A percentile compares a stretch with the other conserved stretches of the same genome.
Conservation (phyloP, 2,888 invertebrate species). For the Sarcophaga variegata region DNA sequence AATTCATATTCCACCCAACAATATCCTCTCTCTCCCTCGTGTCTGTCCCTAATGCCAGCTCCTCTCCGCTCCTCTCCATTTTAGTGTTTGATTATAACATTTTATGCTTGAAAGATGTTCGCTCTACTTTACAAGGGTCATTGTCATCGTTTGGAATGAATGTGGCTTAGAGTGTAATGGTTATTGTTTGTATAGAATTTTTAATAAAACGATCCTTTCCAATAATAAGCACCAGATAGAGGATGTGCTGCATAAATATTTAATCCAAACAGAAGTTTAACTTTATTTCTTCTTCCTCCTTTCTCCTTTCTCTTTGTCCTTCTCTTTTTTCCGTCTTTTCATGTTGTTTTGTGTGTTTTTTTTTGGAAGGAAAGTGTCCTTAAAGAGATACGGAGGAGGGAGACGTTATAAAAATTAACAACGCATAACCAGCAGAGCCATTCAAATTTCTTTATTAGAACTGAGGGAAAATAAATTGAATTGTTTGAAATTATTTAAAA, state of each 20-base stretch:
- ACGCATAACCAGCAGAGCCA: not conserved
- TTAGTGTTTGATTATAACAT: constrained; percentile 28
- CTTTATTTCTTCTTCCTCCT: too few relatives aligned
- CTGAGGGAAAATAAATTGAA: too few relatives aligned
- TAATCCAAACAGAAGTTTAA: not conserved
- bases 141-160: not conserved
- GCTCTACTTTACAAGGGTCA: constrained; percentile 31
- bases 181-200: constrained; percentile 40
- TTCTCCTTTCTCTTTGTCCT: too few relatives aligned
- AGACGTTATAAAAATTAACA: not conserved
- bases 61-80: too few relatives aligned
- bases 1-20: too few relatives aligned
- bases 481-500: too few relatives aligned
- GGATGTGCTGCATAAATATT: constrained; percentile 13
- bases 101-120: constrained; percentile 20
- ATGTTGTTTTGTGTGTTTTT: too few relatives aligned
- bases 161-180: constrained; percentile 30
- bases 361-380: too few relatives aligned
- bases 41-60: too few relatives aligned
- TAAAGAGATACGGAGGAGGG: not conserved
- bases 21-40: too few relatives aligned
- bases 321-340: too few relatives aligned
- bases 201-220: constrained; percentile 13
- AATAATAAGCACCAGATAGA: not conserved
- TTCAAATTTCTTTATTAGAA: too few relatives aligned